Base-by-base conservation (phyloP, 2,888 invertebrate species). In the Tetragnatha montana region DNA sequence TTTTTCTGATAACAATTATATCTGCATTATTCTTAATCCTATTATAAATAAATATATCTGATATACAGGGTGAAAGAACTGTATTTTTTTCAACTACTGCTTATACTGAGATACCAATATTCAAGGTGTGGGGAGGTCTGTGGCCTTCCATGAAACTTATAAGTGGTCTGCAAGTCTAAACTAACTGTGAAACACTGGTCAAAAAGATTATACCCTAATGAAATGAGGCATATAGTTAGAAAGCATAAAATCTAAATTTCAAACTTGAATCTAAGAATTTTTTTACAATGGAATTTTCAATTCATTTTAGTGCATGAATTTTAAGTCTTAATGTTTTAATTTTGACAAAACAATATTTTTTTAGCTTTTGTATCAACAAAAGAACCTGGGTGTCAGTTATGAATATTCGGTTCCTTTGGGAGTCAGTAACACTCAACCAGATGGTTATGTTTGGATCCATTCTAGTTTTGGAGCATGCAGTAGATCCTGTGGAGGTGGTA, bases 401-500 rank as follows among this genome's bases (percentile, higher is more conserved):
- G 97, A 98, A 93, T 98, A 98, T 94, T 98, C 97, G 92, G 95
- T 98, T 68, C 98, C 98, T 0, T 95, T 95, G 81, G 95, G 95
- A 49, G 94, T 96, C 22, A 95, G 95, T 0, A 95, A 88, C 8
- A 94, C 95, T 1, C 95, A 96, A 92, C 95, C 95, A 0, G 96
- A 96, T 92, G 92, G 92, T 74, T 98, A 98, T 94, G 95, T 96
- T 76, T 99, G 99, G 98, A 95, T 95, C 70, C 95, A 95, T 92
- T 96, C 95, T 74, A 95, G 96, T 91, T 98, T 96, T 93, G 95
- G 96, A 0, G 95, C 95, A 0, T 99, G 99, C 94, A 96, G 96
- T 92, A 95, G 95, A n/a, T 95, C 96, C 10, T 99, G 99, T 93
- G 99, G 98, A 19, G 97, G 97, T 94, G 99, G 98, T 96, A 94